These are phyloP conservation scores for Scaptomyza polygonia DNA, from an alignment of 2,888 invertebrate species.

Conservation along the genomic window DNA sequence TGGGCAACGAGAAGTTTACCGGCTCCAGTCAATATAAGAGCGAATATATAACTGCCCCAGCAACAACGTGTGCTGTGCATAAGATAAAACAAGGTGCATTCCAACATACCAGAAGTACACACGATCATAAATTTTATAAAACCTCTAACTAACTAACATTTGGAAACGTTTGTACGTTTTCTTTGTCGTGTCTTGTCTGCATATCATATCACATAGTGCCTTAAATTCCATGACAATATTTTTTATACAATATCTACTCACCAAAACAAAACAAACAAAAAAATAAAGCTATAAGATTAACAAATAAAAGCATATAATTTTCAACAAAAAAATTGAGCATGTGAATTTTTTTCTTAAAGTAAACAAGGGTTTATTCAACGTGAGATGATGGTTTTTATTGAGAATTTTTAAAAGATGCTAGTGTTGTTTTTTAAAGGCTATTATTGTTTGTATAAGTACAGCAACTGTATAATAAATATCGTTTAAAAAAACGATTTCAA, in stretches of 20 bases:
- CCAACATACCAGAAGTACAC: conserved; percentile 93
- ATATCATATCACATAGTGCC: conserved; percentile 59
- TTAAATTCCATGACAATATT: conserved; percentile 74
- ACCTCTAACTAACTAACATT: conserved; percentile 63
- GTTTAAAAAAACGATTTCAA: conserved; percentile 72
- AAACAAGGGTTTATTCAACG: conserved; percentile 48
- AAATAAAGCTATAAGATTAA: conserved; percentile 32
- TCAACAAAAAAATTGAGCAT: conserved; percentile 4
- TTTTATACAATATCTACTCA: conserved; percentile 52
- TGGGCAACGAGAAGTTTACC: conserved; percentile 88
- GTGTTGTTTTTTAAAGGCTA: conserved; percentile 69
- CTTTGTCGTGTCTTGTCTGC: conserved; percentile 50
- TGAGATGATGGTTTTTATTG: conserved; percentile 75
- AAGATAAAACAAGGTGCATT: conserved; percentile 91
- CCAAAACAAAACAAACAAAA: conserved; percentile 24
- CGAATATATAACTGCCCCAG: conserved; percentile 89
- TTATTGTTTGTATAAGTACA: conserved; percentile 69
- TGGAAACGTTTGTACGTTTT: conserved; percentile 21
- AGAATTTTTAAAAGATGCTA: conserved; percentile 77
- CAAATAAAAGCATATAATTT: conserved; percentile 53
- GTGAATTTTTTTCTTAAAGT: not conserved
- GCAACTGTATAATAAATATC: conserved; percentile 74
- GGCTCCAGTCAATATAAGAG: conserved; percentile 89
- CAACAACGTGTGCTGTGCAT: conserved; percentile 91
- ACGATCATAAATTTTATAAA: conserved; percentile 93